Evolutionary conservation across 2,797 vertebrate species (phyloP), one percentile per base, ranked within the genome.

Genomic region (Gobionotothen gibberifrons): DNA sequence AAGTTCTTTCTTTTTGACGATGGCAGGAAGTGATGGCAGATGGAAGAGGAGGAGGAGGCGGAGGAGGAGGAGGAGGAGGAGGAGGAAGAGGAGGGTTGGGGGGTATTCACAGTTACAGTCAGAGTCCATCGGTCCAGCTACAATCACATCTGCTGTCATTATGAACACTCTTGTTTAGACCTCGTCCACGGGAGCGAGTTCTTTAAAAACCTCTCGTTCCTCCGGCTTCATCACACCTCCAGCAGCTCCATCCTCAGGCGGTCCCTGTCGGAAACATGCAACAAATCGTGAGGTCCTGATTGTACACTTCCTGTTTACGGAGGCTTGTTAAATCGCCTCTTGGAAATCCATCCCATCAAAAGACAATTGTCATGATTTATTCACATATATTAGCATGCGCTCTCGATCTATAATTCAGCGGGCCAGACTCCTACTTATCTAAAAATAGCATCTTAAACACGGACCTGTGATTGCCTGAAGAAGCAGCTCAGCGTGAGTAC

Each of bases 101-200:
- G 91, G 88, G 89, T 92, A 94, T 93, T 93, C 93, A 93, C 93
- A 94, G 92, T 94, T 94, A 93, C 92, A 94, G 92, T 94, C 93
- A 92, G 90, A 92, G 90, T 94, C 90, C 92, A 93, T 82, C 90
- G 88, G 91, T 93, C 92, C 91, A 91, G 89, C 93, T 93, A 95
- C 94, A 95, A 94, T 94, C 94, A 94, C 92, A 93, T 94, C 91
- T 93, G 93, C 93, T 95, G 94, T 95, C 94, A 94, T 93, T 90
- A 92, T 90, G 85, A 94, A 93, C 91, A 94, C 93, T 87, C 89
- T 78, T 76, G 57, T 63, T 75, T 70, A 86, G 78, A 82, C 83
- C 74, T 76, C 6, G 17, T 81, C 86, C 84, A 88, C 81, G 74
- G 81, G 77, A 88, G 85, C 76, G 16, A 68, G 76, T 77, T 78